Evolutionary conservation across 2,797 vertebrate genomes (phyloP).

Genomic region (Vespertilio murinus): DNA sequence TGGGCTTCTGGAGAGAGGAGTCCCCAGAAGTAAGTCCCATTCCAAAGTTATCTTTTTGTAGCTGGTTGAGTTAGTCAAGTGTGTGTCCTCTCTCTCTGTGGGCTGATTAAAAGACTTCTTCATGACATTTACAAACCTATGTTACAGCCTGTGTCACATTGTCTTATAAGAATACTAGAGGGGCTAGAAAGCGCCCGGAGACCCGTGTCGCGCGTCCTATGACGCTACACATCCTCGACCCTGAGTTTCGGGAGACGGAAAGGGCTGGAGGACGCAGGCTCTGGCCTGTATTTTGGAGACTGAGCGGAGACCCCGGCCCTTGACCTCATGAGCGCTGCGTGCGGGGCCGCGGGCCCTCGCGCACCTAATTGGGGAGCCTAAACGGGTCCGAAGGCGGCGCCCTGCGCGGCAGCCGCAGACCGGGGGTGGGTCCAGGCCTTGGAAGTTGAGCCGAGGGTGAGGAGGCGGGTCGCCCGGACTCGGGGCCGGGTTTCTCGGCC

Average conservation of each 20-base stretch:
- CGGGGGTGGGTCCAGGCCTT: too few species aligned
- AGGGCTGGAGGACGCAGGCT: background rate
- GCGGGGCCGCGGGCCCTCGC: background rate
- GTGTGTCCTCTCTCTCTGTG: background rate
- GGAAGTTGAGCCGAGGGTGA: background rate
- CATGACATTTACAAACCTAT: background rate
- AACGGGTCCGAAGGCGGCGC: background rate
- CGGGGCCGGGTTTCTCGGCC: background rate
- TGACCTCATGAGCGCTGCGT: background rate
- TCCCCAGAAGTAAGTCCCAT: background rate
- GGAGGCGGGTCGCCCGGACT: background rate
- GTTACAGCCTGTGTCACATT: background rate
- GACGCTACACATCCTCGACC: constrained; percentile 52
- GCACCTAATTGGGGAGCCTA: background rate
- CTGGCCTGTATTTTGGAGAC: background rate
- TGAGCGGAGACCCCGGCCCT: background rate
- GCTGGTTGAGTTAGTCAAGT: background rate
- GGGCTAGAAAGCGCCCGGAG: rapidly evolving
- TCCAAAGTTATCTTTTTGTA: background rate
- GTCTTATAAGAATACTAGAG: background rate
- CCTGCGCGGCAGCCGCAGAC: too few species aligned
- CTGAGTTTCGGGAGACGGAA: background rate
- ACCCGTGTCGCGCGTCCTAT: constrained; percentile 34
- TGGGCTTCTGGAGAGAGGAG: background rate
- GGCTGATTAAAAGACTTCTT: background rate